These are phyloP conservation scores for Drosophila bipectinata DNA, from an alignment of 1,140 invertebrate species.

Conservation along the genomic window DNA sequence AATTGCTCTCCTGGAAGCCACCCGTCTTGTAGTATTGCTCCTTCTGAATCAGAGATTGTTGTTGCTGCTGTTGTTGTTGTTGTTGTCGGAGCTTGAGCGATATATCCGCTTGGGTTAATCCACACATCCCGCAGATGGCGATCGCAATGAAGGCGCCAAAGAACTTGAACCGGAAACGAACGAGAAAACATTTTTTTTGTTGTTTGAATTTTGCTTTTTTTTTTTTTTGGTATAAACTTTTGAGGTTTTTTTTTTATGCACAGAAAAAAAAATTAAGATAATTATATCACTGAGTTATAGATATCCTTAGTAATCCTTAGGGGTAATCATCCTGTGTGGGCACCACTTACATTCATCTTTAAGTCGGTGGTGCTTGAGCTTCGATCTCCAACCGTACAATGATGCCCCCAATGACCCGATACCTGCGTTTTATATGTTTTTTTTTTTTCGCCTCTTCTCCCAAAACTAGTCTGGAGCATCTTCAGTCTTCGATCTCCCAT, in stretches of 20 bases:
- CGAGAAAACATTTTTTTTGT: constrained; percentile 10
- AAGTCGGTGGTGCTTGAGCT: constrained; percentile 81
- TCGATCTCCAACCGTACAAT: constrained; percentile 81
- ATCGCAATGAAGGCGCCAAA: constrained; percentile 57
- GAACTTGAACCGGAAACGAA: constrained; percentile 45
- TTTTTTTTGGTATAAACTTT: background rate
- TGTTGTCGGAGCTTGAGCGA: constrained; percentile 58
- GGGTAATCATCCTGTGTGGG: constrained; percentile 32
- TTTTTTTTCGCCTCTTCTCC: background rate
- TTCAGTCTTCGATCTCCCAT: constrained; percentile 15
- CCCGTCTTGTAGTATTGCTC: constrained; percentile 31
- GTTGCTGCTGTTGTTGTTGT: constrained; percentile 37
- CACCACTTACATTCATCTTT: constrained; percentile 76
- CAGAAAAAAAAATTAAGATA: constrained; percentile 23
- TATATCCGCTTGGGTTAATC: constrained; percentile 61
- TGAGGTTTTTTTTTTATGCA: background rate
- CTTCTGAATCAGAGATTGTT: constrained; percentile 25
- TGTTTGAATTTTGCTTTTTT: too few relatives aligned
- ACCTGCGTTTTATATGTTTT: constrained; percentile 72
- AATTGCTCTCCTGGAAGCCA: constrained; percentile 68
- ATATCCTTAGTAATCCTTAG: constrained; percentile 4
- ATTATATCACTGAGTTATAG: constrained; percentile 7
- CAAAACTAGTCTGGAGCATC: constrained; percentile 38
- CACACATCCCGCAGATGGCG: constrained; percentile 51
- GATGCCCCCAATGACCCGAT: constrained; percentile 68